Evolutionary conservation across 1,140 invertebrate species (phyloP).

Genomic region (Drosophila malerkotliana): DNA sequence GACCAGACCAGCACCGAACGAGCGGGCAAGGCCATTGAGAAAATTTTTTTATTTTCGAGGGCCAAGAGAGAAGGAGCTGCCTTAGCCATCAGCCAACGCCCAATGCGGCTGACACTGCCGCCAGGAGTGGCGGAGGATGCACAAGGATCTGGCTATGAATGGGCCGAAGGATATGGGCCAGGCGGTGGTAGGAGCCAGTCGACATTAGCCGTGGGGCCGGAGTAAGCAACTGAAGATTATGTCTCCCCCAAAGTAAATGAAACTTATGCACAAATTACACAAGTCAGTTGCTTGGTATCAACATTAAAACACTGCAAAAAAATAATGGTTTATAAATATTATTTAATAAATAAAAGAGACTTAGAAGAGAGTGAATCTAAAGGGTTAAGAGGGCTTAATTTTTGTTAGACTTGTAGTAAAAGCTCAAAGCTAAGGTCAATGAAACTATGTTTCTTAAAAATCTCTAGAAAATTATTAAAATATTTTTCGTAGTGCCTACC

Average conservation of each 20-base stretch:
- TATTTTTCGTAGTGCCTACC: background rate
- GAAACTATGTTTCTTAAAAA: too few species aligned
- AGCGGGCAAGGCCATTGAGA: conserved; percentile 73
- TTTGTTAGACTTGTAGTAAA: too few species aligned
- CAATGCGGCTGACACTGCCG: conserved; percentile 42
- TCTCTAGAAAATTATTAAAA: background rate
- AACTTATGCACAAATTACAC: conserved; percentile 82
- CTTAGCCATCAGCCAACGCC: conserved; percentile 25
- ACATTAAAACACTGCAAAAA: conserved; percentile 12
- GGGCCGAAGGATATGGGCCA: background rate
- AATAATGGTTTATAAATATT: background rate
- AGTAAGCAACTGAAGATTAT: conserved; percentile 73
- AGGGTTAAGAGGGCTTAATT: too few species aligned
- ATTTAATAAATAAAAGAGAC: background rate
- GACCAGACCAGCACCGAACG: conserved; percentile 2
- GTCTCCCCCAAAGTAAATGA: conserved; percentile 80
- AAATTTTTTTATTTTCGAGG: conserved; percentile 52
- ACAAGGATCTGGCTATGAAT: background rate
- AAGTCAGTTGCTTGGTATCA: conserved; percentile 67
- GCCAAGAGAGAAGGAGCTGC: conserved; percentile 20
- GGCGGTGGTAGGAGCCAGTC: conserved; percentile 2
- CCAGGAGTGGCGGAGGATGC: conserved; percentile 8
- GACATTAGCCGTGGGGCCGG: conserved; percentile 67
- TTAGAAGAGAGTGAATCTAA: background rate
- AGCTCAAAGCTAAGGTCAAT: too few species aligned